Evolutionary conservation across 1,140 invertebrate species (phyloP).

Genomic region (Tachypleus tridentatus): DNA sequence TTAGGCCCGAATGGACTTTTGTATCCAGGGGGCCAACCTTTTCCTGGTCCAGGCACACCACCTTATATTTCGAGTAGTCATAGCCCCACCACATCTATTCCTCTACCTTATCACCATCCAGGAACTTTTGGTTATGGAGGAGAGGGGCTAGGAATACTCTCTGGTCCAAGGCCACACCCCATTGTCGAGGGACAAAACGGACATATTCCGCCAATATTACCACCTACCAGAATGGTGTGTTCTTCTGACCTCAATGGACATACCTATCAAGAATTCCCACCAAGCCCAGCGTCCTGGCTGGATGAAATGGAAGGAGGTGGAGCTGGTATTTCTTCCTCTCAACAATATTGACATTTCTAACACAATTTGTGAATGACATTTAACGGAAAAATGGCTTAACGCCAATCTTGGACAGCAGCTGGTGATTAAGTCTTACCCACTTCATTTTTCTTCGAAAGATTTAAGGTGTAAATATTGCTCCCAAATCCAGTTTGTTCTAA

Average conservation of each 20-base stretch:
- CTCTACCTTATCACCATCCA: conserved; percentile 36
- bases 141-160: conserved; percentile 39
- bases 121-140: conserved; percentile 13
- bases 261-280: conserved; percentile 77
- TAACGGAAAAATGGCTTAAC: no score
- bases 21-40: conserved; percentile 6
- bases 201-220: conserved; percentile 4
- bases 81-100: conserved; percentile 24
- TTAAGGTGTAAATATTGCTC: no score
- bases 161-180: neutral
- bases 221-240: neutral
- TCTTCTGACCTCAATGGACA: conserved; percentile 1
- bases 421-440: no score
- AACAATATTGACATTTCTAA: no score
- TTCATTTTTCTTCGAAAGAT: no score
- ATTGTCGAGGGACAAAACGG: conserved; percentile 3
- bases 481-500: no score
- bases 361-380: no score
- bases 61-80: conserved; percentile 51
- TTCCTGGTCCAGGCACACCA: conserved; percentile 53
- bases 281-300: conserved; percentile 82
- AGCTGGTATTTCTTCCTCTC: no score
- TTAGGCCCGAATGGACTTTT: conserved; percentile 9
- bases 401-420: no score
- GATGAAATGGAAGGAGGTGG: conserved; percentile 47